Percentiles rank a stretch among this genome's conserved stretches.
phyloP scores from a whole-genome alignment of 2,797 vertebrate genomes.

The Eulemur albifrons region DNA sequence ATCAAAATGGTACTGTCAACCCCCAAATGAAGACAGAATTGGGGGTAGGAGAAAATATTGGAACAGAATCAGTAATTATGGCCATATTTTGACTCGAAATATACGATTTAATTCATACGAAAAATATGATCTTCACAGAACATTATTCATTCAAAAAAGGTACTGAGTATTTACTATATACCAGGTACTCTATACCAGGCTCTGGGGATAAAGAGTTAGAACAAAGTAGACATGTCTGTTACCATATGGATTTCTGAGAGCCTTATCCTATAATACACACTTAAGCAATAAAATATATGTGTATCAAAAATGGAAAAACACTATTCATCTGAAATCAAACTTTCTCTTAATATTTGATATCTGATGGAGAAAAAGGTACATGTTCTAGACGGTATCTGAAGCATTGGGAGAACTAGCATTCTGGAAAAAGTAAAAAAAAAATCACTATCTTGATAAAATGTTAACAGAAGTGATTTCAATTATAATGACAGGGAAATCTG shows the following conservation, averaged over 20 bases:
- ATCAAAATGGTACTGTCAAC: background rate
- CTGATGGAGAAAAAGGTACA: background rate
- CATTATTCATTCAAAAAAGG: background rate
- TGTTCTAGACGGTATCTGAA: constrained; percentile 11
- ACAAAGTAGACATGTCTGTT: background rate
- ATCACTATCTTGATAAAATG: background rate
- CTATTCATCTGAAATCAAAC: background rate
- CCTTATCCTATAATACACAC: background rate
- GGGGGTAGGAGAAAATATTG: background rate
- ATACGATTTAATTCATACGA: background rate
- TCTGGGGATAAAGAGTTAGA: background rate
- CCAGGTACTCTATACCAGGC: background rate
- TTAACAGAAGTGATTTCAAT: background rate
- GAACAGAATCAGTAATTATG: background rate
- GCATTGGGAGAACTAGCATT: background rate
- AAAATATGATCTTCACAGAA: background rate
- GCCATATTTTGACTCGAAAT: background rate
- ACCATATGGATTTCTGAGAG: background rate
- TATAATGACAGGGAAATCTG: background rate
- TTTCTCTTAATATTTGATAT: background rate
- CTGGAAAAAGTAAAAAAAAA: background rate
- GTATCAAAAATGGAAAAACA: background rate
- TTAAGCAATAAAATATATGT: background rate
- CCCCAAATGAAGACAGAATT: background rate
- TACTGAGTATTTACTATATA: background rate